Percentiles rank a stretch among this genome's conserved stretches.
phyloP scores from a whole-genome alignment of 2,888 invertebrate species.

The Meteorus cinctellus region DNA sequence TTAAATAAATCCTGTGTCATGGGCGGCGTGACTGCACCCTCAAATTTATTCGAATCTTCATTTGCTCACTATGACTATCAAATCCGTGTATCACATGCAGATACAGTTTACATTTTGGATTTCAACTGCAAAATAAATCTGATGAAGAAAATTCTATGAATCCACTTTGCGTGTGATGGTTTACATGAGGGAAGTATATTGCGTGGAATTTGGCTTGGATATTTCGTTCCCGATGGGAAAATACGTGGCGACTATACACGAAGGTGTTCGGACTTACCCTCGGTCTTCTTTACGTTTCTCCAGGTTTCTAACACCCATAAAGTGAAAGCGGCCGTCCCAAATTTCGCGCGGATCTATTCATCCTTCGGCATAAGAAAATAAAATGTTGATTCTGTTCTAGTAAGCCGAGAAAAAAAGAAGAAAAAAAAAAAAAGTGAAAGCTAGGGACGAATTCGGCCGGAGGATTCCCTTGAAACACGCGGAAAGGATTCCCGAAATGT shows the following conservation, averaged over 20 bases:
- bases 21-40: too few species aligned
- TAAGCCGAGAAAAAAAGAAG: neutral
- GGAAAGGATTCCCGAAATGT: neutral
- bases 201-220: neutral
- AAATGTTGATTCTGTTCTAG: constrained; percentile 32
- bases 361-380: constrained; percentile 8
- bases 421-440: constrained; percentile 66
- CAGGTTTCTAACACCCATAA: constrained; percentile 31
- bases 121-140: too few species aligned
- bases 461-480: constrained; percentile 55
- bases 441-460: constrained; percentile 48
- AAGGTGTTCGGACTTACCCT: constrained; percentile 48
- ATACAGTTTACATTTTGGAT: too few species aligned
- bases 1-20: too few species aligned
- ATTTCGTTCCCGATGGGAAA: constrained; percentile 48
- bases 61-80: too few species aligned
- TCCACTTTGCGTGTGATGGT: too few species aligned
- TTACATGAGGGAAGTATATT: too few species aligned
- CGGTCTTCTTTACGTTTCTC: constrained; percentile 39
- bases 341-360: constrained; percentile 46
- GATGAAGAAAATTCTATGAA: too few species aligned
- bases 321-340: constrained; percentile 52
- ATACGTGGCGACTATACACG: constrained; percentile 10
- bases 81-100: too few species aligned
- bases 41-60: too few species aligned